These are phyloP conservation scores for Rhegmatorhina hoffmannsi DNA, from an alignment of 2,113 vertebrate genomes.

Conservation along the genomic window DNA sequence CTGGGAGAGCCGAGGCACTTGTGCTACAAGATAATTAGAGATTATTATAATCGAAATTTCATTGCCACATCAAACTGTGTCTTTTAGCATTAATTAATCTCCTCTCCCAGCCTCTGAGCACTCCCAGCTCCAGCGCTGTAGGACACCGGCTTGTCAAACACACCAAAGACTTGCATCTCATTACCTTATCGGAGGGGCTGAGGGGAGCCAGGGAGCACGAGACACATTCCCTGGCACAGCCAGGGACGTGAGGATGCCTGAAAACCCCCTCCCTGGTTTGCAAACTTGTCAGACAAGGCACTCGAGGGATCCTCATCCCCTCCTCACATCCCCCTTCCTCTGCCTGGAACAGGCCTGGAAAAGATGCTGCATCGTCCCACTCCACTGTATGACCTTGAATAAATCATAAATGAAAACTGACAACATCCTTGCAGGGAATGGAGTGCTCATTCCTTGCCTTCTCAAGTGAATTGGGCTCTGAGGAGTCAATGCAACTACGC, in stretches of 20 bases:
- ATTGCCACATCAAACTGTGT: slow-evolving; percentile 79
- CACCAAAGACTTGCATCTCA: slow-evolving; percentile 64
- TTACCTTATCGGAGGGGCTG: slow-evolving; percentile 57
- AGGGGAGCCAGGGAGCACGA: slow-evolving; percentile 11
- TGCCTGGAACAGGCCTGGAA: neutral
- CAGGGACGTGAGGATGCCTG: neutral
- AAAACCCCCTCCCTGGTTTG: neutral
- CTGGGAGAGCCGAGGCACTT: slow-evolving; percentile 71
- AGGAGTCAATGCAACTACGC: accelerated
- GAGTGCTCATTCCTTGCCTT: neutral
- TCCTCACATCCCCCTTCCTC: neutral
- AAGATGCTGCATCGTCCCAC: neutral
- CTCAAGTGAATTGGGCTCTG: neutral
- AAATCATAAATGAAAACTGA: neutral
- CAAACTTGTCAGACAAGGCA: neutral
- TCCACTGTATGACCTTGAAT: neutral
- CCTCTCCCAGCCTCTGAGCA: slow-evolving; percentile 65
- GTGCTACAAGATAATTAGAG: slow-evolving; percentile 81
- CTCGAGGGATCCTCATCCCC: neutral
- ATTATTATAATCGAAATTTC: slow-evolving; percentile 81
- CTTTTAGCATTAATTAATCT: slow-evolving; percentile 85
- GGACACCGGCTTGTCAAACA: slow-evolving; percentile 74
- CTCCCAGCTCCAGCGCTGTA: slow-evolving; percentile 47
- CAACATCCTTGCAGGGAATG: accelerated
- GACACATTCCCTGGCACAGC: neutral